Evolutionary conservation across 2,888 invertebrate species (phyloP).

Genomic region (Caenorhabditis sp.): DNA sequence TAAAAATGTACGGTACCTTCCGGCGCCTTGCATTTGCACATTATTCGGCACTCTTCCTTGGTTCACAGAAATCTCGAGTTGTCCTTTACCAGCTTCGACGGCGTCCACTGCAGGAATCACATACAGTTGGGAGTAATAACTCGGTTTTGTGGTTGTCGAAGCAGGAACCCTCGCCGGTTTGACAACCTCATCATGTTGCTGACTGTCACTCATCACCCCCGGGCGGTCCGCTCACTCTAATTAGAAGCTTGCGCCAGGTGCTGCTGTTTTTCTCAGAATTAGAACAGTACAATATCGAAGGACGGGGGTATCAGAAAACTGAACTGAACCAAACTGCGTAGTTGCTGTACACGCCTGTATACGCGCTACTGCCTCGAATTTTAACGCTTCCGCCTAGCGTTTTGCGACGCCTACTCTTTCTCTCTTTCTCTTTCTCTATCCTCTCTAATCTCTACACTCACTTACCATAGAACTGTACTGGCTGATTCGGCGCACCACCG

Average conservation of each 20-base stretch:
- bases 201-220: conserved; percentile 47
- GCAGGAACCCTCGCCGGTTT: conserved; percentile 4
- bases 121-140: conserved; percentile 76
- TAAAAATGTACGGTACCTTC: conserved; percentile 82
- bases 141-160: conserved; percentile 30
- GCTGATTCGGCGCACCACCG: conserved; percentile 93
- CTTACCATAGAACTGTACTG: conserved; percentile 97
- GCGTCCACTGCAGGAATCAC: conserved; percentile 88
- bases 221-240: conserved; percentile 18
- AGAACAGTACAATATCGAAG: too few species aligned
- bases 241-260: conserved; percentile 28
- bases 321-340: conserved; percentile 51
- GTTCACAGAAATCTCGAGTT: conserved; percentile 98
- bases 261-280: too few species aligned
- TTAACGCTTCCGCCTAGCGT: conserved; percentile 39
- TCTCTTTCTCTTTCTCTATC: conserved; percentile 20
- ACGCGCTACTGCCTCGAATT: conserved; percentile 49
- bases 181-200: conserved; percentile 23
- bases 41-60: conserved; percentile 99
- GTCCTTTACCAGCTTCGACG: conserved; percentile 97
- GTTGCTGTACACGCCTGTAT: conserved; percentile 49
- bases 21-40: conserved; percentile 94
- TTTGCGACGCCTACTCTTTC: conserved; percentile 32
- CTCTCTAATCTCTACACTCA: conserved; percentile 80
- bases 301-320: too few species aligned